A percentile compares a stretch with the other conserved stretches of the same genome.
Conservation (phyloP, 2,113 vertebrate species). For the Vicugna pacos region DNA sequence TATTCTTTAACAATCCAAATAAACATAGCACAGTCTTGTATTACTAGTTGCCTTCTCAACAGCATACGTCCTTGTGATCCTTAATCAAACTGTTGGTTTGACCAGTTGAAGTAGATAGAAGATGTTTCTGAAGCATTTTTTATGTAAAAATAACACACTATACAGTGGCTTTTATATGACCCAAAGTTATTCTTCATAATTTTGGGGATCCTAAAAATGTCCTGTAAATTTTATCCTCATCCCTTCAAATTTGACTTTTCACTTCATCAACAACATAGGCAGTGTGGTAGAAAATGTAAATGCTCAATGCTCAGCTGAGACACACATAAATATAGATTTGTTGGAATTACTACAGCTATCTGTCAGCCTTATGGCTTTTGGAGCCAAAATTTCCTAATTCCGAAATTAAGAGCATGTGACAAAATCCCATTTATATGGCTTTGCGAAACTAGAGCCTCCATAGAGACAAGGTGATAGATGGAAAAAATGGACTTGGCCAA, state of each 20-base stretch:
- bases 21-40: conserved; percentile 44
- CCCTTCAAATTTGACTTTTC: conserved; percentile 75
- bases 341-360: conserved; percentile 82
- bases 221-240: conserved; percentile 67
- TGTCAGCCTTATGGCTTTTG: conserved; percentile 74
- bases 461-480: conserved; percentile 19
- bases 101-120: background rate
- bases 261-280: conserved; percentile 70
- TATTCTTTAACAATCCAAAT: conserved; percentile 50
- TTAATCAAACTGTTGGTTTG: background rate
- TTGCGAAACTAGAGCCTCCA: conserved; percentile 16
- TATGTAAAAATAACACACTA: background rate
- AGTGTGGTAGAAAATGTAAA: conserved; percentile 77
- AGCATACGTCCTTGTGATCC: background rate
- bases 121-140: conserved; percentile 24
- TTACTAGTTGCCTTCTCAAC: conserved; percentile 1
- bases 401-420: conserved; percentile 75
- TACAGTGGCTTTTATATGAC: conserved; percentile 55
- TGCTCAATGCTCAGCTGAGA: conserved; percentile 74
- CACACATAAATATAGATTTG: conserved; percentile 80
- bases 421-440: conserved; percentile 66
- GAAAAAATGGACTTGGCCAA: conserved; percentile 7
- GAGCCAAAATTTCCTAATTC: conserved; percentile 79
- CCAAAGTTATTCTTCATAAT: conserved; percentile 51
- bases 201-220: conserved; percentile 64